phyloP scores from a whole-genome alignment of 2,888 invertebrate genomes.

The Colostygia pectinataria region DNA sequence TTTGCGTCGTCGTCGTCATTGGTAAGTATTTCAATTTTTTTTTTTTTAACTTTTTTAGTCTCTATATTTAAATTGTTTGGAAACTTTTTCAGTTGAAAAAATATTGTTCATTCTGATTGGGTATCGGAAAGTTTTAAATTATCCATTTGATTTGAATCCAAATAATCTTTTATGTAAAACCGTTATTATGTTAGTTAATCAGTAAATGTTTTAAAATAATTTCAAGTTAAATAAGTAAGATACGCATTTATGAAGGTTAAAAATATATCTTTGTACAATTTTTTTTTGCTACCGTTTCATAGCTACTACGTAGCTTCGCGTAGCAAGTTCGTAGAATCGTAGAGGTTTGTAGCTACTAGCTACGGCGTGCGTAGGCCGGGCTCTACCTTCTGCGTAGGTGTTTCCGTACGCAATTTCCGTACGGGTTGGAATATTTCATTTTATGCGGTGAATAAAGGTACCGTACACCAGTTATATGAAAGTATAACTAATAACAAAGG shows the following conservation, averaged over 20 bases:
- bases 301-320: background rate
- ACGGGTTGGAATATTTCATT: too few species aligned
- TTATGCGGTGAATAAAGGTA: too few species aligned
- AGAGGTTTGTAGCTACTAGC: slow-evolving; percentile 3
- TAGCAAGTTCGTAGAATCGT: slow-evolving; percentile 19
- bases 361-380: slow-evolving; percentile 3
- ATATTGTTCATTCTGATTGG: slow-evolving; percentile 21
- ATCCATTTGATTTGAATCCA: slow-evolving; percentile 15
- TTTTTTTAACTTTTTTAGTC: slow-evolving; percentile 7
- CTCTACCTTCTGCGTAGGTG: slow-evolving; percentile 3
- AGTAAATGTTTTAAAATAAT: too few species aligned
- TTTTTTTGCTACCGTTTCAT: too few species aligned
- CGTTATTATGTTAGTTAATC: too few species aligned
- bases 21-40: slow-evolving; percentile 28
- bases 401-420: too few species aligned
- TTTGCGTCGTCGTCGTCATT: slow-evolving; percentile 8
- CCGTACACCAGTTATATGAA: too few species aligned
- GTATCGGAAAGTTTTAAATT: slow-evolving; percentile 17
- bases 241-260: too few species aligned
- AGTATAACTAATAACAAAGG: too few species aligned
- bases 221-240: too few species aligned
- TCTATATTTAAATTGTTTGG: slow-evolving; percentile 15
- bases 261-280: too few species aligned
- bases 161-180: too few species aligned
- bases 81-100: slow-evolving; percentile 17